Percentiles rank a stretch among this genome's conserved stretches.
phyloP scores from a whole-genome alignment of 2,797 vertebrate genomes.

The Scomberomorus guttatus region DNA sequence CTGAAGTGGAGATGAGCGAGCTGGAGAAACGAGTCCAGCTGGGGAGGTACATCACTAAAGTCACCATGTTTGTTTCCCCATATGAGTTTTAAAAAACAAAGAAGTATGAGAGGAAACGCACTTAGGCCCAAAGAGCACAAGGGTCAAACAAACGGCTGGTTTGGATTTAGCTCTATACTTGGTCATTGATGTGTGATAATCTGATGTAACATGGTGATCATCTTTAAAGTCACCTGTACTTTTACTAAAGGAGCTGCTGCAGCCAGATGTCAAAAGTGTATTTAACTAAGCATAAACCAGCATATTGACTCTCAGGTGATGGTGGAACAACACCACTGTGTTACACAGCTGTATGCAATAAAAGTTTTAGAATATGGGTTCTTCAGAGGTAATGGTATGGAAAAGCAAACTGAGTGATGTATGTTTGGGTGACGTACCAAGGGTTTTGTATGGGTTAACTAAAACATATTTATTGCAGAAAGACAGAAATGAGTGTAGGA shows the following conservation, averaged over 20 bases:
- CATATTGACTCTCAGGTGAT: slow-evolving; percentile 3
- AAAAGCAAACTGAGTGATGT: slow-evolving; percentile 13
- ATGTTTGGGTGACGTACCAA: slow-evolving; percentile 15
- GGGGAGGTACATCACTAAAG: slow-evolving; percentile 90
- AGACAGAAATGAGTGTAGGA: background rate
- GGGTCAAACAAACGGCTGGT: slow-evolving; percentile 15
- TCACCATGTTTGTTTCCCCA: slow-evolving; percentile 89
- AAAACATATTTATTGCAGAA: slow-evolving; percentile 29
- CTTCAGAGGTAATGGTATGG: slow-evolving; percentile 1
- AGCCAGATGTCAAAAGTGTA: slow-evolving; percentile 9
- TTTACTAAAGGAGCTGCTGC: slow-evolving; percentile 1
- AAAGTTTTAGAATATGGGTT: slow-evolving; percentile 1
- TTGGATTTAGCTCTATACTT: slow-evolving; percentile 9
- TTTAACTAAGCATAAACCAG: background rate
- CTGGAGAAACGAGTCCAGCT: slow-evolving; percentile 86
- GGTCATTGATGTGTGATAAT: slow-evolving; percentile 28
- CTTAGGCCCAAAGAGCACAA: slow-evolving; percentile 8
- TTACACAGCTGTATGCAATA: slow-evolving; percentile 27
- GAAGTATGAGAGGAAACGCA: background rate
- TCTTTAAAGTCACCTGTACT: slow-evolving; percentile 10
- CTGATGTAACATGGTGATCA: slow-evolving; percentile 1
- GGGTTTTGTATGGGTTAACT: slow-evolving; percentile 20
- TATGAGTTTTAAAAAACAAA: slow-evolving; percentile 88
- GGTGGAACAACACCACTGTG: slow-evolving; percentile 12
- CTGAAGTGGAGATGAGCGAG: slow-evolving; percentile 93